phyloP scores from a whole-genome alignment of 2,888 invertebrate species.

The Morpho achilles region DNA sequence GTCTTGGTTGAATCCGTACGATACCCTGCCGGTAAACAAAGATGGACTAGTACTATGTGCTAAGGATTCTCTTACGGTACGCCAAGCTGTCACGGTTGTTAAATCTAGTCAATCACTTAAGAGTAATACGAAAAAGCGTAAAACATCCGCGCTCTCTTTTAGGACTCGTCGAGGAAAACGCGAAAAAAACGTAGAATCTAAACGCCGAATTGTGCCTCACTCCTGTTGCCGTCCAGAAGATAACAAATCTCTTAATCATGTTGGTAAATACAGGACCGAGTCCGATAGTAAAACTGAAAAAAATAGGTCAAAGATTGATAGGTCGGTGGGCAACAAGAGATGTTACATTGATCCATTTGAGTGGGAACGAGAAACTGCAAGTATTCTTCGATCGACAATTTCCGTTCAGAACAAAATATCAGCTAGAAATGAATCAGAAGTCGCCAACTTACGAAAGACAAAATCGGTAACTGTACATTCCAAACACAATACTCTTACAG shows the following conservation, averaged over 20 bases:
- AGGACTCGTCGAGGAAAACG: slow-evolving; percentile 68
- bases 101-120: slow-evolving; percentile 63
- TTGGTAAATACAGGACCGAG: slow-evolving; percentile 63
- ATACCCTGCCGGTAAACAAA: slow-evolving; percentile 55
- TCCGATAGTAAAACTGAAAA: slow-evolving; percentile 63
- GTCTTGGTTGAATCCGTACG: slow-evolving; percentile 81
- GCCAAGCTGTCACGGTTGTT: slow-evolving; percentile 68
- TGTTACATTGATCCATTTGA: slow-evolving; percentile 73
- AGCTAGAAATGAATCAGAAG: slow-evolving; percentile 44
- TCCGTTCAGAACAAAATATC: slow-evolving; percentile 64
- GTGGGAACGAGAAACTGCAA: slow-evolving; percentile 79
- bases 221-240: slow-evolving; percentile 66
- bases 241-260: slow-evolving; percentile 37
- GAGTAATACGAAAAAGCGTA: slow-evolving; percentile 67
- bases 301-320: slow-evolving; percentile 50
- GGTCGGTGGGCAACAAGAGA: slow-evolving; percentile 74
- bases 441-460: slow-evolving; percentile 45
- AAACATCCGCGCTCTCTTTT: slow-evolving; percentile 71
- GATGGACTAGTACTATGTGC: slow-evolving; percentile 56
- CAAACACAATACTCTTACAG: slow-evolving; percentile 41
- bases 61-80: slow-evolving; percentile 67
- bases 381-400: slow-evolving; percentile 70
- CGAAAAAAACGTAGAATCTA: slow-evolving; percentile 68
- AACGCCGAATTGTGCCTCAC: slow-evolving; percentile 59
- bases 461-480: slow-evolving; percentile 53